phyloP scores from a whole-genome alignment of 2,797 vertebrate genomes.

The Centroberyx gerrardi region DNA sequence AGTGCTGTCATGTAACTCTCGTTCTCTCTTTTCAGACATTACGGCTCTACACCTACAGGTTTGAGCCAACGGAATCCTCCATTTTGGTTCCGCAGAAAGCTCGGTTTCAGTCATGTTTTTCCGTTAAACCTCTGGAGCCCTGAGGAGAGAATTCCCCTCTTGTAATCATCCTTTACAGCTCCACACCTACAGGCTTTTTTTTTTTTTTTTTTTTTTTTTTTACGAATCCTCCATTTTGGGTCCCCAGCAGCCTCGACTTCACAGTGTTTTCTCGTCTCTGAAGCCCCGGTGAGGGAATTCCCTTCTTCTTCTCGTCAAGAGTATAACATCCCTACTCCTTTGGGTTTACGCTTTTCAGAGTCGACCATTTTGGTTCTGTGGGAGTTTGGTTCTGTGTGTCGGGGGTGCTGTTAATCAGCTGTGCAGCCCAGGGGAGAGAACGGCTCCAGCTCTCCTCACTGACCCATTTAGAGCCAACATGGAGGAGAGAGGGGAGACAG shows the following conservation, averaged over 20 bases:
- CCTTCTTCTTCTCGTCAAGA: slow-evolving; percentile 19
- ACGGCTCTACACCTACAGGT: not conserved
- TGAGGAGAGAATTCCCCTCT: too few species aligned
- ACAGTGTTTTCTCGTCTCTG: not conserved
- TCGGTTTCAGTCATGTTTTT: too few species aligned
- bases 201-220: not conserved
- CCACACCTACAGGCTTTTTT: not conserved
- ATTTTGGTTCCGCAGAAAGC: too few species aligned
- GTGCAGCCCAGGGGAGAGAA: slow-evolving; percentile 62
- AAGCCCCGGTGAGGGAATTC: slow-evolving; percentile 28
- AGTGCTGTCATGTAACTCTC: too few species aligned
- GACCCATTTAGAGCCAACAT: slow-evolving; percentile 77
- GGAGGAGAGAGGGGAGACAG: slow-evolving; percentile 68
- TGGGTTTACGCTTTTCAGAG: slow-evolving; percentile 37
- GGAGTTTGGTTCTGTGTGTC: slow-evolving; percentile 18
- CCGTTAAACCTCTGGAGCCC: too few species aligned
- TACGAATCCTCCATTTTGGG: not conserved
- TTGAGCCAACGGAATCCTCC: not conserved
- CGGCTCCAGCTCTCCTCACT: slow-evolving; percentile 65
- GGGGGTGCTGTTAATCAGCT: slow-evolving; percentile 68
- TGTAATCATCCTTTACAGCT: not conserved
- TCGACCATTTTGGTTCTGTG: slow-evolving; percentile 35
- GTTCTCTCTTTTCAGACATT: not conserved
- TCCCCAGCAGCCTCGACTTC: not conserved
- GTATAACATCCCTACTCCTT: slow-evolving; percentile 8